Conservation (phyloP, 2,888 invertebrate species). For the Campoplex nolae region DNA sequence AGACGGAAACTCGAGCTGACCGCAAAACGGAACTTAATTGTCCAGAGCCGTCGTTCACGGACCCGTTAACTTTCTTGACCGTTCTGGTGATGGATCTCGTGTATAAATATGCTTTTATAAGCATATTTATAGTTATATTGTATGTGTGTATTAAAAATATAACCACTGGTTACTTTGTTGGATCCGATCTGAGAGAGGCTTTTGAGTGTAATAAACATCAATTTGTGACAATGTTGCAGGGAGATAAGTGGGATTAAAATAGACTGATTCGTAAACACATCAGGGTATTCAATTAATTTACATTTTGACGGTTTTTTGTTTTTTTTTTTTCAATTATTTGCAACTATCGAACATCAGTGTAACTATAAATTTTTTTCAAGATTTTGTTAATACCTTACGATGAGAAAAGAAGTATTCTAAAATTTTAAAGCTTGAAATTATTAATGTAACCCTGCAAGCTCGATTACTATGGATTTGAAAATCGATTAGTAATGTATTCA, state of each 20-base stretch:
- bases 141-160: background rate
- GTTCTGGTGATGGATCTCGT: slow-evolving; percentile 51
- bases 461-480: no score
- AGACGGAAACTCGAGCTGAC: slow-evolving; percentile 73
- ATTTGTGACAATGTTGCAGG: background rate
- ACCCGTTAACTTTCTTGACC: slow-evolving; percentile 72
- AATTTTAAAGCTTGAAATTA: background rate
- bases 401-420: background rate
- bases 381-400: background rate
- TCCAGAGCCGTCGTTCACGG: slow-evolving; percentile 73
- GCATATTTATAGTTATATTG: slow-evolving; percentile 11
- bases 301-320: background rate
- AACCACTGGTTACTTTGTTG: slow-evolving; percentile 11
- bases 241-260: background rate
- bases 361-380: background rate
- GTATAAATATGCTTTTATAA: slow-evolving; percentile 31
- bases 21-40: slow-evolving; percentile 80
- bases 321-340: background rate
- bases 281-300: background rate
- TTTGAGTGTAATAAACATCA: background rate
- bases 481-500: no score
- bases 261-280: background rate
- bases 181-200: background rate
- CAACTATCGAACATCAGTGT: no score
- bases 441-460: background rate